Base-by-base conservation (phyloP, 2,113 vertebrate genomes). In the Anthoscopus minutus region DNA sequence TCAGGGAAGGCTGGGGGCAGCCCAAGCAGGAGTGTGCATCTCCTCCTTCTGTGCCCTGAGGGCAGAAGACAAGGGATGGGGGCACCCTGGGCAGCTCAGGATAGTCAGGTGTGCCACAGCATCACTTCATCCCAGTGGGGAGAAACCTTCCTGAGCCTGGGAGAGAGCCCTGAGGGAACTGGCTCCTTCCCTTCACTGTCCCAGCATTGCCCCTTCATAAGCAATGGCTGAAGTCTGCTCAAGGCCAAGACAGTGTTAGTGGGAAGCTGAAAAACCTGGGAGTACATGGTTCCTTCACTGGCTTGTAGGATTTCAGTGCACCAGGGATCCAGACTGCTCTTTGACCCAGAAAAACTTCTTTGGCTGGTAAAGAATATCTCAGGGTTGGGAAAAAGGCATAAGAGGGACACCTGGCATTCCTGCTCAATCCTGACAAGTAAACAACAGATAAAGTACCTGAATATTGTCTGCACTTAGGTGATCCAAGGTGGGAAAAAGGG, bases 121-220 rank as follows among this genome's bases (percentile, higher is more conserved):
- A 2, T 72, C 44, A 4, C 45, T 19, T 91, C 21, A 8, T 58
- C 30, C 25, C 25, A 9, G 1, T 4, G 44, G 27, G 37, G 10
- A 81, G 19, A 42, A 42, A 14, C 10, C 15, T 53, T 82, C 31
- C 44, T 21, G 37, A 76, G 38, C 38, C 28, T 53, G 22, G 4
- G 16, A 10, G 8, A 80, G 45, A 78, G 27, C 37, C 70, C 53
- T 25, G 14, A 0, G 1, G 28, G 51, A 78, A 22, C 30, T 9
- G 25, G 4, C 31, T 80, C 12, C 45, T 92, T 72, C 25, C 45
- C 15, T 37, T 51, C 2, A 0, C 11, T 4, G 2, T 13, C 61
- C 57, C 48, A 67, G n/a, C 14, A 13, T 67, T 0, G 0, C 4
- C 8, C 7, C 27, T 50, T 35, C 0, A 0, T 30, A 47, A 56